These are phyloP conservation scores for Volucella bombylans DNA, from an alignment of 2,888 invertebrate genomes.

Conservation along the genomic window DNA sequence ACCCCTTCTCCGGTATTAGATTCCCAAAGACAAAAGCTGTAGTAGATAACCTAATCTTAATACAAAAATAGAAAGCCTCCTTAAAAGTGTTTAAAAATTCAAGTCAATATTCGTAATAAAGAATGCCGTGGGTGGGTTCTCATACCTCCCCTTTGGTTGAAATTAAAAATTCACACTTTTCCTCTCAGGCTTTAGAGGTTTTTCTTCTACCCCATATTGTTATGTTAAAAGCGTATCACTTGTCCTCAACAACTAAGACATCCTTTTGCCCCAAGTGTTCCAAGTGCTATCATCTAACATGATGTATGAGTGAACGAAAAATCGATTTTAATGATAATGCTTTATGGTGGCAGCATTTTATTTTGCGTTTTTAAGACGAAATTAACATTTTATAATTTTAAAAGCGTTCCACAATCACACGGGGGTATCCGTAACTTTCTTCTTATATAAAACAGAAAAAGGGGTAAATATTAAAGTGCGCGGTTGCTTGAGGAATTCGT, in stretches of 20 bases:
- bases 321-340: conserved; percentile 32
- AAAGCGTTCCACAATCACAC: conserved; percentile 68
- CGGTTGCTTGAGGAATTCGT: not conserved
- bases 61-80: conserved; percentile 4
- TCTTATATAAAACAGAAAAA: conserved; percentile 1
- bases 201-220: not conserved
- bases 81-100: conserved; percentile 5
- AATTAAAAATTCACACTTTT: conserved; percentile 58
- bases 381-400: conserved; percentile 76
- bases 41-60: not conserved
- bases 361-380: conserved; percentile 64
- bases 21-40: not conserved
- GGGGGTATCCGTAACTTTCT: conserved; percentile 1
- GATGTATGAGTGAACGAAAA: conserved; percentile 17
- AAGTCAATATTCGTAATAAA: not conserved
- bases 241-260: conserved; percentile 24
- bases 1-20: too few species aligned
- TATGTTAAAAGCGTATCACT: conserved; percentile 17
- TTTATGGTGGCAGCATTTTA: conserved; percentile 29
- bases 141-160: not conserved
- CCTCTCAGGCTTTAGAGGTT: conserved; percentile 17
- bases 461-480: conserved; percentile 4
- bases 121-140: not conserved
- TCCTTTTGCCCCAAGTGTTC: conserved; percentile 35
- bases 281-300: conserved; percentile 26